phyloP scores from a whole-genome alignment of 2,888 invertebrate species.

The Thera britannica region DNA sequence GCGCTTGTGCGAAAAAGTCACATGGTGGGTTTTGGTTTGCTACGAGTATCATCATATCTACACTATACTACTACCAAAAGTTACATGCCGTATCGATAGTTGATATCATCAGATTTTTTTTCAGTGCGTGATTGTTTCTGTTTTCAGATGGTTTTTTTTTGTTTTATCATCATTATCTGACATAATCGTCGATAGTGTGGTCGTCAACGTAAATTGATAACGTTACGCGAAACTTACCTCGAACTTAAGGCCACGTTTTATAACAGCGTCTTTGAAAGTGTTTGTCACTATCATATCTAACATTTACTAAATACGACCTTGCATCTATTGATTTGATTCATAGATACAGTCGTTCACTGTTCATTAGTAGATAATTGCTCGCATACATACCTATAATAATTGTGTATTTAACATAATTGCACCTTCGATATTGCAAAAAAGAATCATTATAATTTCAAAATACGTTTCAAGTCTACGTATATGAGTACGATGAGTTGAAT shows the following conservation, averaged over 20 bases:
- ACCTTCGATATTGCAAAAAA: slow-evolving; percentile 18
- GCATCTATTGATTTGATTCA: slow-evolving; percentile 45
- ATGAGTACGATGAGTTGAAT: background rate
- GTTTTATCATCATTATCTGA: slow-evolving; percentile 44
- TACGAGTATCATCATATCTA: too few relatives aligned
- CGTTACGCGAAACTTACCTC: background rate
- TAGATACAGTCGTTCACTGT: slow-evolving; percentile 49
- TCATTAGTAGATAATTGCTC: slow-evolving; percentile 43
- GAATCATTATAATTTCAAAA: slow-evolving; percentile 15
- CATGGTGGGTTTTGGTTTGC: background rate
- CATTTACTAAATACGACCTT: slow-evolving; percentile 52
- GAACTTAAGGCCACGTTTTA: slow-evolving; percentile 15
- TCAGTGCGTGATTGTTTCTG: slow-evolving; percentile 53
- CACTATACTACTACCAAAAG: slow-evolving; percentile 29
- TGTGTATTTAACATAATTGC: slow-evolving; percentile 5
- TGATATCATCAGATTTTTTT: slow-evolving; percentile 53
- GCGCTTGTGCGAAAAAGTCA: slow-evolving; percentile 18
- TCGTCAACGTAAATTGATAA: slow-evolving; percentile 7
- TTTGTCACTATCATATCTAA: slow-evolving; percentile 6
- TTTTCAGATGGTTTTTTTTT: slow-evolving; percentile 46
- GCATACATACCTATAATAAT: slow-evolving; percentile 21
- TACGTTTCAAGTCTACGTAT: background rate
- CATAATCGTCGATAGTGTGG: slow-evolving; percentile 39
- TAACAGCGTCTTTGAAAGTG: slow-evolving; percentile 8
- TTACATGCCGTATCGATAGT: slow-evolving; percentile 54